These are phyloP conservation scores for Drosophila limbata DNA, from an alignment of 2,888 invertebrate genomes.

Conservation along the genomic window DNA sequence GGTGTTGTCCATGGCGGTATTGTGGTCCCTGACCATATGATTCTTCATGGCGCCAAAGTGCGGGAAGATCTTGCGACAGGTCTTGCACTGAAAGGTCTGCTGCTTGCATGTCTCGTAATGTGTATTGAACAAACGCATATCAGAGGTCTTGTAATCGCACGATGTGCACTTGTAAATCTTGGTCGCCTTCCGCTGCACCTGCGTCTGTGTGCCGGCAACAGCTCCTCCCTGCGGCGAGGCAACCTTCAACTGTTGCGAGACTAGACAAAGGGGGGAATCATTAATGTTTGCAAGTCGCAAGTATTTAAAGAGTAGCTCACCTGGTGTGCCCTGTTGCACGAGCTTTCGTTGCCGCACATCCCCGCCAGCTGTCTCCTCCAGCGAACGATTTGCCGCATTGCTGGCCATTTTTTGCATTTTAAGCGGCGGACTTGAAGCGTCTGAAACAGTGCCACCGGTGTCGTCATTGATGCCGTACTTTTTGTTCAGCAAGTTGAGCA, in stretches of 20 bases:
- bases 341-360: constrained; percentile 75
- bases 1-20: constrained; percentile 83
- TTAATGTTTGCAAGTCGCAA: not conserved
- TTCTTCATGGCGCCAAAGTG: constrained; percentile 84
- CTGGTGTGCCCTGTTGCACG: constrained; percentile 76
- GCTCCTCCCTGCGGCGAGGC: constrained; percentile 59
- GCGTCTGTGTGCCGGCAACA: constrained; percentile 70
- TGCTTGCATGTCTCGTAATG: constrained; percentile 85
- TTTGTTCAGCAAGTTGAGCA: constrained; percentile 84
- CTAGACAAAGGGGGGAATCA: constrained; percentile 3
- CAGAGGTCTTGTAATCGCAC: constrained; percentile 85
- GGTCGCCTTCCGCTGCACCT: constrained; percentile 82
- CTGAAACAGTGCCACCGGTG: constrained; percentile 54
- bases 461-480: constrained; percentile 85
- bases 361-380: constrained; percentile 64
- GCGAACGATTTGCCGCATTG: constrained; percentile 69
- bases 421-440: constrained; percentile 77
- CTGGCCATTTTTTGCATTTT: constrained; percentile 84
- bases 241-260: constrained; percentile 68
- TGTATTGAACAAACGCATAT: constrained; percentile 85
- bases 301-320: constrained; percentile 48
- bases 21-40: constrained; percentile 85
- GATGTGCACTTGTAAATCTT: constrained; percentile 85
- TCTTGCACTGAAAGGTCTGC: constrained; percentile 85
- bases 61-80: constrained; percentile 84